phyloP scores from a whole-genome alignment of 2,888 invertebrate genomes.

The Noctuana brunneofusca region DNA sequence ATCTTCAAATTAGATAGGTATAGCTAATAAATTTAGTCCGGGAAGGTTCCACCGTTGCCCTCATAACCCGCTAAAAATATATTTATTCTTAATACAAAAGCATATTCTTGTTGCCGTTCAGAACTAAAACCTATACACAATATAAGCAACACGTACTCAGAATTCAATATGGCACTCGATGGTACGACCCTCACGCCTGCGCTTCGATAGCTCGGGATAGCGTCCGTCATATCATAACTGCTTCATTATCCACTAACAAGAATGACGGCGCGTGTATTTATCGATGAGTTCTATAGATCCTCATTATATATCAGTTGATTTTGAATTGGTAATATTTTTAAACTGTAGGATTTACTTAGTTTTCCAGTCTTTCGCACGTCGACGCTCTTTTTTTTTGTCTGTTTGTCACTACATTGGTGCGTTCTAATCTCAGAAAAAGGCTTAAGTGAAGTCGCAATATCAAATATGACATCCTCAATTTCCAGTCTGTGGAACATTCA shows the following conservation, averaged over 20 bases:
- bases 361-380: too few species aligned
- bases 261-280: conserved; percentile 3
- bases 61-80: too few species aligned
- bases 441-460: too few species aligned
- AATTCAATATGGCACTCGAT: conserved; percentile 6
- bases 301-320: neutral
- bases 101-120: neutral
- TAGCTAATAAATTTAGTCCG: too few species aligned
- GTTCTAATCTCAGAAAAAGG: too few species aligned
- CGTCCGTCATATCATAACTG: conserved; percentile 22
- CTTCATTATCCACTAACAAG: conserved; percentile 18
- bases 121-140: neutral
- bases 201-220: conserved; percentile 15
- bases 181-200: conserved; percentile 14
- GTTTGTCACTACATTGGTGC: too few species aligned
- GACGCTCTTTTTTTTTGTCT: too few species aligned
- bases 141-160: neutral
- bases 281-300: neutral
- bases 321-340: neutral
- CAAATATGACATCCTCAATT: too few species aligned
- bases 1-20: too few species aligned
- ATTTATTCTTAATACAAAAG: neutral
- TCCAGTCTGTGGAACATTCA: neutral
- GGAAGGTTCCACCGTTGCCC: too few species aligned
- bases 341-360: neutral